Percentiles rank a stretch among this genome's conserved stretches.
Evolutionary conservation across 2,888 invertebrate species (phyloP).

Genomic region (Gisinianus flammeolus): DNA sequence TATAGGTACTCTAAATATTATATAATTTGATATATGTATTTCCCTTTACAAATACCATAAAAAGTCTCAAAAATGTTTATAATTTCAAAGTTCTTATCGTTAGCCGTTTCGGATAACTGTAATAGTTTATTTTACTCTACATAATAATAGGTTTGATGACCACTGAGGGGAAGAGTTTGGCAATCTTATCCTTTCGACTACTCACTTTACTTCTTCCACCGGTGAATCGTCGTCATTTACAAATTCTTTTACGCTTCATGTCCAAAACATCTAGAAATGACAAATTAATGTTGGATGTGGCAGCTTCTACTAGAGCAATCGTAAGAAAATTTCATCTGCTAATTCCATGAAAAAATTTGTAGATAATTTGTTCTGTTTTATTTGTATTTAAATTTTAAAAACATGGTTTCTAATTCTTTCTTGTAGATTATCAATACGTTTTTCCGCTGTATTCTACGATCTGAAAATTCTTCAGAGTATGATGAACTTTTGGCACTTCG

Average conservation of each 20-base stretch:
- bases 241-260: slow-evolving; percentile 55
- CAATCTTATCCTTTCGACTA: slow-evolving; percentile 50
- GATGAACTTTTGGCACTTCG: slow-evolving; percentile 54
- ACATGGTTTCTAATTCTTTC: background rate
- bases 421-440: slow-evolving; percentile 54
- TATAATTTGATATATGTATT: background rate
- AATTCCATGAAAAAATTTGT: too few species aligned
- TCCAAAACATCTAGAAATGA: slow-evolving; percentile 51
- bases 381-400: background rate
- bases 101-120: too few species aligned
- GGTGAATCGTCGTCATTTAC: slow-evolving; percentile 52
- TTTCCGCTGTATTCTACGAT: slow-evolving; percentile 48
- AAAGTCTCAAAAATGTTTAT: too few species aligned
- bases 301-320: slow-evolving; percentile 49
- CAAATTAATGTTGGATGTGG: slow-evolving; percentile 55
- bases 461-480: slow-evolving; percentile 46
- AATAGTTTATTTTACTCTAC: too few species aligned
- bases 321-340: slow-evolving; percentile 47
- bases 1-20: background rate
- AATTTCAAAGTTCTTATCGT: too few species aligned
- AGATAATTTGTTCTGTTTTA: background rate
- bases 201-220: slow-evolving; percentile 53
- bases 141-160: slow-evolving; percentile 58
- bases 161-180: slow-evolving; percentile 52
- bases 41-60: background rate